These are phyloP conservation scores for Conus ventricosus DNA, from an alignment of 1,140 invertebrate species.

Conservation along the genomic window DNA sequence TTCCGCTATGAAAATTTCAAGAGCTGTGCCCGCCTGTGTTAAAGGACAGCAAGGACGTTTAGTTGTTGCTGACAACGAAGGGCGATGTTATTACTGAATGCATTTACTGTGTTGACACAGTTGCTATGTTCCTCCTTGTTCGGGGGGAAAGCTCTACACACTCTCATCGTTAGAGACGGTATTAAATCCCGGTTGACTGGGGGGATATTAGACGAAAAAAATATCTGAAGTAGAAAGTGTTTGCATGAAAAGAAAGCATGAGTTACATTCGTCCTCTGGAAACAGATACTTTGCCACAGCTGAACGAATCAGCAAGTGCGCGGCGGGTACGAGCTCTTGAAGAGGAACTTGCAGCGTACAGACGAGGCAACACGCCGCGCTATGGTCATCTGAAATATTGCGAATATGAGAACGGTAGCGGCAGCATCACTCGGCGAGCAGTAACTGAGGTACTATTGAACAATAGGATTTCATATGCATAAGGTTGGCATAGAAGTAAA, in stretches of 20 bases:
- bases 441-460: slow-evolving; percentile 33
- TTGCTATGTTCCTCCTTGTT: slow-evolving; percentile 40
- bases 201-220: background rate
- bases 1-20: background rate
- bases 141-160: slow-evolving; percentile 26
- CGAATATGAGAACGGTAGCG: slow-evolving; percentile 19
- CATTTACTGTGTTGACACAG: slow-evolving; percentile 30
- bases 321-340: slow-evolving; percentile 45
- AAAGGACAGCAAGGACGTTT: background rate
- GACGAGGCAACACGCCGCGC: slow-evolving; percentile 10
- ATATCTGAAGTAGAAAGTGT: background rate
- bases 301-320: slow-evolving; percentile 36
- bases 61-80: background rate
- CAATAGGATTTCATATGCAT: background rate
- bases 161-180: slow-evolving; percentile 23
- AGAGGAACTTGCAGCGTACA: slow-evolving; percentile 41
- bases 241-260: slow-evolving; percentile 21
- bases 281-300: slow-evolving; percentile 29
- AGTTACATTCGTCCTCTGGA: slow-evolving; percentile 42
- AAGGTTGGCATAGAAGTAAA: background rate
- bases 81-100: background rate
- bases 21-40: background rate
- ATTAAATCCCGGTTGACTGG: background rate
- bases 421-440: slow-evolving; percentile 34
- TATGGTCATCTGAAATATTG: background rate